A percentile compares a stretch with the other conserved stretches of the same genome.
Conservation (phyloP, 2,113 vertebrate species). For the Platichthys stellatus region DNA sequence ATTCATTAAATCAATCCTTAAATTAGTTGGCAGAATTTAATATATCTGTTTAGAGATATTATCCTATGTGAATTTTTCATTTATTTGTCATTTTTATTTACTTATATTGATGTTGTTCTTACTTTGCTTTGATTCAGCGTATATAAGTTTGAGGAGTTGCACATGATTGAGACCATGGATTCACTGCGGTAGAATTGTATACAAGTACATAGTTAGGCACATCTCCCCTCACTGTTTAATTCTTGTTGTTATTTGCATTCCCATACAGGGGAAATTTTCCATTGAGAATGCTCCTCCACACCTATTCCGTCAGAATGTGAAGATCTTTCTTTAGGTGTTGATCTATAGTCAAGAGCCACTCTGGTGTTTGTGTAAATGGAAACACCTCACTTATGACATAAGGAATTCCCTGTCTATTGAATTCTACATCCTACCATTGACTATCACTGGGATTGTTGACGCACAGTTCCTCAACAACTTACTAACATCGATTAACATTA, state of each 20-base stretch:
- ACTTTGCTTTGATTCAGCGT: neutral
- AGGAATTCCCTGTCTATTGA: neutral
- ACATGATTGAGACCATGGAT: neutral
- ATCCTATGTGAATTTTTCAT: too few relatives aligned
- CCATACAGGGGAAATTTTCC: neutral
- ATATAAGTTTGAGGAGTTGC: too few relatives aligned
- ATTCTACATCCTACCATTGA: neutral
- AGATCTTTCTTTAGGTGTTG: neutral
- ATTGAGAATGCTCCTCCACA: neutral
- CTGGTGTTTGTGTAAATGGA: conserved; percentile 3
- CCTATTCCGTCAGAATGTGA: conserved; percentile 14
- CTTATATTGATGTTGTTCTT: too few relatives aligned
- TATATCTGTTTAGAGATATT: too few relatives aligned
- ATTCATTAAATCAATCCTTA: too few relatives aligned
- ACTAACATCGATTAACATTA: neutral
- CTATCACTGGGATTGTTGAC: neutral
- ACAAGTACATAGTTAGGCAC: neutral
- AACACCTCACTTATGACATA: conserved; percentile 12
- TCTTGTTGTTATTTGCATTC: neutral
- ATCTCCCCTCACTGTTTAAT: too few relatives aligned
- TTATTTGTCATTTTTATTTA: too few relatives aligned
- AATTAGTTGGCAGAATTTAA: too few relatives aligned
- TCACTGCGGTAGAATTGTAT: neutral
- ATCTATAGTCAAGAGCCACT: neutral
- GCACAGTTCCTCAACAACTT: neutral